Conservation (phyloP, 2,888 invertebrate genomes). For the Hofmannophila pseudospretella region DNA sequence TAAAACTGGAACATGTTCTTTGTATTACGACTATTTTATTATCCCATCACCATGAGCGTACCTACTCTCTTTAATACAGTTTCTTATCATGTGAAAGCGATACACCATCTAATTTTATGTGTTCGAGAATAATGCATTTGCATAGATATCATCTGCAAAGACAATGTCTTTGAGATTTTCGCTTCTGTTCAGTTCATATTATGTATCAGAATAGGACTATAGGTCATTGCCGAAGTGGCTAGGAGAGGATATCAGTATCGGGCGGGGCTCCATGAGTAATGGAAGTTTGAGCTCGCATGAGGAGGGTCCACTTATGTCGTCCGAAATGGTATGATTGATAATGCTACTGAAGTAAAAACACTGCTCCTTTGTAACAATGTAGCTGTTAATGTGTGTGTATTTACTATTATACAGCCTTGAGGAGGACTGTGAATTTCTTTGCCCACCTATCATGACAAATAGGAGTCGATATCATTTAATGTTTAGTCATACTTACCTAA, state of each 20-base stretch:
- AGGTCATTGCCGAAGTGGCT: constrained; percentile 42
- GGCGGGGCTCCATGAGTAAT: constrained; percentile 72
- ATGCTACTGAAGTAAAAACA: constrained; percentile 65
- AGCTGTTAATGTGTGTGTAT: neutral
- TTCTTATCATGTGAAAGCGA: neutral
- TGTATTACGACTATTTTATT: neutral
- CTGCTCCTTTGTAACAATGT: constrained; percentile 44
- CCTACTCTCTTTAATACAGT: neutral
- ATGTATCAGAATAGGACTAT: constrained; percentile 23
- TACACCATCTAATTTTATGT: constrained; percentile 7
- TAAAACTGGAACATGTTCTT: neutral
- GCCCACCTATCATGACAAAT: no score
- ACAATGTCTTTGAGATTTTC: constrained; percentile 4
- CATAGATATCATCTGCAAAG: constrained; percentile 9
- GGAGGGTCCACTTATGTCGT: constrained; percentile 76
- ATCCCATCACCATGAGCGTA: neutral
- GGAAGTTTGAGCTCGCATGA: constrained; percentile 69
- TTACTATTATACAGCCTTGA: neutral
- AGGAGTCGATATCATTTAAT: no score
- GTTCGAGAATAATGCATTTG: constrained; percentile 9
- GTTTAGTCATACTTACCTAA: no score
- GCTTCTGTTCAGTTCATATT: neutral
- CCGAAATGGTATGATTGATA: constrained; percentile 73
- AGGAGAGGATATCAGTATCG: constrained; percentile 59
- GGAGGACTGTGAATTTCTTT: no score